Percentiles rank a stretch among this genome's conserved stretches.
Evolutionary conservation across 2,888 invertebrate genomes (phyloP).

Genomic region (Anoncus sp.): DNA sequence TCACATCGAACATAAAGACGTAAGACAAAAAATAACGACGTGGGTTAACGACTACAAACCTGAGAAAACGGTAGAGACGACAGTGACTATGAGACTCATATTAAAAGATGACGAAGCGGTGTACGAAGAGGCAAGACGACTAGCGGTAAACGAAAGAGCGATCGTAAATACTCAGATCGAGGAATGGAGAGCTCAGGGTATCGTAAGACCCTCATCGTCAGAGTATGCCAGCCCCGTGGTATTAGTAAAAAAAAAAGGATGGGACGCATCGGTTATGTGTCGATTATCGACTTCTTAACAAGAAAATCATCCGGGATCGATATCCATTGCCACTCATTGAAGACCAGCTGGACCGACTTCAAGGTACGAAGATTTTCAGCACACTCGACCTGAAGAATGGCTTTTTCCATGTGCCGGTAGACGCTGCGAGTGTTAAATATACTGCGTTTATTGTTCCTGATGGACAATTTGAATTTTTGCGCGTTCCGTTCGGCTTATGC

Average conservation of each 20-base stretch:
- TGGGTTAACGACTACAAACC: constrained; percentile 66
- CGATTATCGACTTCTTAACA: constrained; percentile 78
- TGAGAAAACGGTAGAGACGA: constrained; percentile 63
- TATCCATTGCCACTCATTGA: constrained; percentile 58
- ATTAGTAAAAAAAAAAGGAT: constrained; percentile 68
- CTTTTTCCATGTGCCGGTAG: constrained; percentile 58
- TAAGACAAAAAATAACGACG: constrained; percentile 23
- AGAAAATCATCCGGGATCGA: constrained; percentile 69
- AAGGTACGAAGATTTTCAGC: constrained; percentile 46
- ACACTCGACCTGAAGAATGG: constrained; percentile 57
- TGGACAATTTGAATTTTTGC: constrained; percentile 1
- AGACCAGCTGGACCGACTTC: constrained; percentile 43
- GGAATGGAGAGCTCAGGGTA: constrained; percentile 68
- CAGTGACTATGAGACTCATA: constrained; percentile 71
- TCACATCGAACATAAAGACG: constrained; percentile 1
- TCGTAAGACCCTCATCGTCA: constrained; percentile 69
- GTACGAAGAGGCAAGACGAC: constrained; percentile 66
- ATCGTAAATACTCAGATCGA: constrained; percentile 70
- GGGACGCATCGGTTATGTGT: constrained; percentile 71
- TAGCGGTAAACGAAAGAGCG: constrained; percentile 69
- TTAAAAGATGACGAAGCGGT: constrained; percentile 73
- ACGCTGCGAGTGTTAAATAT: constrained; percentile 12
- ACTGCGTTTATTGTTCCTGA: constrained; percentile 45
- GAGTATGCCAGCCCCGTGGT: constrained; percentile 72
- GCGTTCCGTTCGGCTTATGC: not conserved